Percentiles rank a stretch among this genome's conserved stretches.
Conservation (phyloP, 2,888 invertebrate genomes). For the Calameuta filiformis region DNA sequence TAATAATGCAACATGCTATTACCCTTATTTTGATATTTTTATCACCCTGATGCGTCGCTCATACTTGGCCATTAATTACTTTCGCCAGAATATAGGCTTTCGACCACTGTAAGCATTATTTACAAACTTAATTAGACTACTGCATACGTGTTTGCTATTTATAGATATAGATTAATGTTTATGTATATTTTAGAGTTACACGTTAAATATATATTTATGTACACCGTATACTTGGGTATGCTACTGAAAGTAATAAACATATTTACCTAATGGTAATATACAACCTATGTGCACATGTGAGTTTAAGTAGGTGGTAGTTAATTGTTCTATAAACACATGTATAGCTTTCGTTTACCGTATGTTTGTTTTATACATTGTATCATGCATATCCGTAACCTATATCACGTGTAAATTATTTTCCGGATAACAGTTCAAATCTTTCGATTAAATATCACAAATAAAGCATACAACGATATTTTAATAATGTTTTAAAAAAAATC, state of each 20-base stretch:
- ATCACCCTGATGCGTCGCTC: conserved; percentile 23
- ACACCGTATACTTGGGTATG: not conserved
- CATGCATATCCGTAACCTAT: not conserved
- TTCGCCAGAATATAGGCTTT: conserved; percentile 15
- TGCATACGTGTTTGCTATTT: not conserved
- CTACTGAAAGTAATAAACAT: not conserved
- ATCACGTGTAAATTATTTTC: not conserved
- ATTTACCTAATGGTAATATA: not conserved
- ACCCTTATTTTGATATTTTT: conserved; percentile 25
- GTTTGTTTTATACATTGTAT: not conserved
- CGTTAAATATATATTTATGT: not conserved
- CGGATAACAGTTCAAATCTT: not conserved
- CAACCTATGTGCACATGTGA: not conserved
- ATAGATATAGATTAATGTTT: not conserved
- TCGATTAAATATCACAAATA: too few species aligned
- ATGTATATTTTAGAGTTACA: not conserved
- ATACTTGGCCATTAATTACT: conserved; percentile 32
- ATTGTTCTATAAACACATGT: not conserved
- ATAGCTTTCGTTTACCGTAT: not conserved
- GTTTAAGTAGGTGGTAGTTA: not conserved
- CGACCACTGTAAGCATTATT: not conserved
- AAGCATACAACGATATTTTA: not conserved
- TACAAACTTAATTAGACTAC: not conserved
- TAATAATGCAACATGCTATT: conserved; percentile 37
- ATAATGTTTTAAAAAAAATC: not conserved